phyloP scores from a whole-genome alignment of 2,113 vertebrate species.

The Tachysurus fulvidraco region DNA sequence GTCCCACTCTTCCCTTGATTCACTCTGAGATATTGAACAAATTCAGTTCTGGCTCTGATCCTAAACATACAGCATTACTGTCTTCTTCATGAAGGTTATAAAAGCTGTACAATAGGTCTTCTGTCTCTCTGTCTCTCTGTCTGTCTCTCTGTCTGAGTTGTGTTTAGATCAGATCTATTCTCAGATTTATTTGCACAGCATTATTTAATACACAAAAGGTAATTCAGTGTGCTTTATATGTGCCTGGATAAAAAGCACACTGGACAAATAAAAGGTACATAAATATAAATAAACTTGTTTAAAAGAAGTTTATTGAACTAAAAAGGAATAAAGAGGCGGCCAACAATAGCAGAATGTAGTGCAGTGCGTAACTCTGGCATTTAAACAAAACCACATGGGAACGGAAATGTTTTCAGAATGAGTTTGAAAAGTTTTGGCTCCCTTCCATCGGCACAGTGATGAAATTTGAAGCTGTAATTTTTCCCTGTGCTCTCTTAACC shows the following conservation, averaged over 20 bases:
- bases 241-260: neutral
- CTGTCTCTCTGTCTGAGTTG: neutral
- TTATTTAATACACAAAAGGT: neutral
- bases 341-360: neutral
- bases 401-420: constrained; percentile 1
- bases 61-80: neutral
- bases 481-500: neutral
- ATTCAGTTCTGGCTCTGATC: neutral
- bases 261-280: neutral
- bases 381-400: constrained; percentile 1
- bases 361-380: neutral
- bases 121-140: neutral
- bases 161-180: neutral
- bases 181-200: neutral
- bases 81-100: neutral
- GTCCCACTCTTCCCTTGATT: neutral
- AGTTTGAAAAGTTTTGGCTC: neutral
- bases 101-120: neutral
- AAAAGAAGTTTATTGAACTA: neutral
- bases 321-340: neutral
- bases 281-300: neutral
- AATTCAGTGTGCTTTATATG: neutral
- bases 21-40: neutral
- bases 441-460: neutral
- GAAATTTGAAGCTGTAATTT: neutral